These are phyloP conservation scores for Neodiprion fabricii DNA, from an alignment of 1,140 invertebrate genomes.

Conservation along the genomic window DNA sequence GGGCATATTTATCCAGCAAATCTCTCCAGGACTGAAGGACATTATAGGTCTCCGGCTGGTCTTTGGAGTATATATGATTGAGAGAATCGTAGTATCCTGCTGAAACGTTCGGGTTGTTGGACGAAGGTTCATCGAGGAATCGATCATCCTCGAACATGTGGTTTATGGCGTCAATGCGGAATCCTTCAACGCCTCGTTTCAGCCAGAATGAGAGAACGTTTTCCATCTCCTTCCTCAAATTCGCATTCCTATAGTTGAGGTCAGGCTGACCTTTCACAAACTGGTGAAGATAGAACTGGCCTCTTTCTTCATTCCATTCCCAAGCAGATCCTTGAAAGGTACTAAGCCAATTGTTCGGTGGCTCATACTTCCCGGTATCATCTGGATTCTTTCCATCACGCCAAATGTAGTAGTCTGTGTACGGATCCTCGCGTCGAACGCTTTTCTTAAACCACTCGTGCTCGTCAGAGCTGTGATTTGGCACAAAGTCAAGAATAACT, in stretches of 20 bases:
- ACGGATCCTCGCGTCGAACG: conserved; percentile 59
- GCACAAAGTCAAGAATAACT: conserved; percentile 74
- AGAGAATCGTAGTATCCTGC: conserved; percentile 44
- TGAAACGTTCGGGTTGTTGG: conserved; percentile 29
- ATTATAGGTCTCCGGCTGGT: conserved; percentile 50
- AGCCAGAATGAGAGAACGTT: conserved; percentile 70
- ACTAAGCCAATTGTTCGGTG: conserved; percentile 41
- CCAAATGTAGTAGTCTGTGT: conserved; percentile 76
- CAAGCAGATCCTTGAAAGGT: conserved; percentile 62
- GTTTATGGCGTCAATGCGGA: conserved; percentile 70
- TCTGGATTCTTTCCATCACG: conserved; percentile 57
- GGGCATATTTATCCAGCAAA: conserved; percentile 33
- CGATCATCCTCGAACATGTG: conserved; percentile 57
- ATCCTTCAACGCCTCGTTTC: conserved; percentile 73
- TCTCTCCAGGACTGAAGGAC: conserved; percentile 47
- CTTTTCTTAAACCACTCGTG: conserved; percentile 76
- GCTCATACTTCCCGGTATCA: conserved; percentile 3
- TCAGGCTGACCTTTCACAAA: conserved; percentile 72
- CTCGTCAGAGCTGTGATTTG: conserved; percentile 76
- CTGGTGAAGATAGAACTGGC: conserved; percentile 69
- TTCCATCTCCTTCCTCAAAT: conserved; percentile 65
- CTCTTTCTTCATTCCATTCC: conserved; percentile 60
- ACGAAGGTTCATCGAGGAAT: conserved; percentile 48
- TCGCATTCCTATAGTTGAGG: conserved; percentile 71
- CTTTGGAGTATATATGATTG: conserved; percentile 44